Percentiles rank a stretch among this genome's conserved stretches.
These are phyloP conservation scores for Aphidius ervi DNA, from an alignment of 1,140 invertebrate species.

Conservation along the genomic window DNA sequence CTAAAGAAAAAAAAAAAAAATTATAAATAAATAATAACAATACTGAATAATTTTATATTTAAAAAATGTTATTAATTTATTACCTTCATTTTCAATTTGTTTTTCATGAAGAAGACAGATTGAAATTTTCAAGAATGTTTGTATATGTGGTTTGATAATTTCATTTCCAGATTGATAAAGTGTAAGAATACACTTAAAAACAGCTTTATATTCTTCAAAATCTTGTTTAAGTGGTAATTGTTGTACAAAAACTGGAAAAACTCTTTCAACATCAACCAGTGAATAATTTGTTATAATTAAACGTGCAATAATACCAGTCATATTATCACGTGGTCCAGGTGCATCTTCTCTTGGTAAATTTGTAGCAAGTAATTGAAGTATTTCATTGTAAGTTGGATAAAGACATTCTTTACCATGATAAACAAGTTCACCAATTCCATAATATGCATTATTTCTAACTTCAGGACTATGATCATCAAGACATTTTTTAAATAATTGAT, in stretches of 20 bases:
- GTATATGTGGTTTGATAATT: constrained; percentile 53
- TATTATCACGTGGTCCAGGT: constrained; percentile 66
- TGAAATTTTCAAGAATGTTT: constrained; percentile 54
- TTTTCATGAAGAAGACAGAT: constrained; percentile 55
- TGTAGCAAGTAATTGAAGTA: constrained; percentile 65
- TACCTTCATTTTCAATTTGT: constrained; percentile 50
- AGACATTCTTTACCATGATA: constrained; percentile 60
- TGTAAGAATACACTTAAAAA: constrained; percentile 63
- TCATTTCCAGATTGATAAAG: constrained; percentile 60
- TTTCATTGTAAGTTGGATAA: constrained; percentile 58
- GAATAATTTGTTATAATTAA: constrained; percentile 64
- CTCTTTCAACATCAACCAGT: constrained; percentile 64
- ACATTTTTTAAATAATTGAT: constrained; percentile 61
- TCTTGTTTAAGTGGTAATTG: constrained; percentile 73
- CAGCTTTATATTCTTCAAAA: constrained; percentile 67
- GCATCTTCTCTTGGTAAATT: constrained; percentile 61
- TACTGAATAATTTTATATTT: neutral
- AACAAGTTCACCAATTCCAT: constrained; percentile 70
- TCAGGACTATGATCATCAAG: constrained; percentile 63
- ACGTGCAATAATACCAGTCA: constrained; percentile 72
- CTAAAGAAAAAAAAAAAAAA: constrained; percentile 43
- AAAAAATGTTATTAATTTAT: constrained; percentile 2
- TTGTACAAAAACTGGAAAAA: constrained; percentile 68
- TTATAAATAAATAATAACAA: constrained; percentile 12
- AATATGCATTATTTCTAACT: constrained; percentile 74